Conservation (phyloP, 2,888 invertebrate species). For the Phytoseiulus persimilis region DNA sequence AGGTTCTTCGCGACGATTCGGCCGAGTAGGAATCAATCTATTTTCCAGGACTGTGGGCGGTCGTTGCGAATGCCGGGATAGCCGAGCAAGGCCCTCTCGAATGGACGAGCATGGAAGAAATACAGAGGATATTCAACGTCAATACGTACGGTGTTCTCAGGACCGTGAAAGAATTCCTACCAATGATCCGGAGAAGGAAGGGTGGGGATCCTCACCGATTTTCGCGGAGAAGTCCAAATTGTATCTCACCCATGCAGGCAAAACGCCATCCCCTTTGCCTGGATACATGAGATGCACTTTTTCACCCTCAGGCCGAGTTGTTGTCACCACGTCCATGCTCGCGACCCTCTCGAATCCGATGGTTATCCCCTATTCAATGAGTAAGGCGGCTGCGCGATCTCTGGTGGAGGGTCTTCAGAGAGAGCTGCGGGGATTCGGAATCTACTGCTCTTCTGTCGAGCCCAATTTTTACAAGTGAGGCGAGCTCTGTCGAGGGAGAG, state of each 20-base stretch:
- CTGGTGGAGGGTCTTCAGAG: neutral
- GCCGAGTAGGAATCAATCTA: too few relatives aligned
- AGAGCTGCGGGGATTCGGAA: neutral
- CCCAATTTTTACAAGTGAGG: neutral
- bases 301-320: neutral
- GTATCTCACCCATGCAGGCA: too few relatives aligned
- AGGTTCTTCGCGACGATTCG: too few relatives aligned
- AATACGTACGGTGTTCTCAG: constrained; percentile 11
- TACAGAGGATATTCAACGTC: neutral
- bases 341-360: neutral
- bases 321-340: neutral
- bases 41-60: neutral
- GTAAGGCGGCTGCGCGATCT: neutral
- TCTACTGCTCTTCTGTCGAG: neutral
- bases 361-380: constrained; percentile 10
- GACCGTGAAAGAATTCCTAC: constrained; percentile 26
- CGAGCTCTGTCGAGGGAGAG: neutral
- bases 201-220: neutral
- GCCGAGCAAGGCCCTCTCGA: neutral
- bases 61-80: constrained; percentile 9
- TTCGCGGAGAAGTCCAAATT: too few relatives aligned
- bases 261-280: too few relatives aligned
- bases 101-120: constrained; percentile 31
- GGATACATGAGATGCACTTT: too few relatives aligned
- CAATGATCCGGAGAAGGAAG: neutral